Evolutionary conservation across 2,113 vertebrate species (phyloP).

Genomic region (Dascyllus trimaculatus): DNA sequence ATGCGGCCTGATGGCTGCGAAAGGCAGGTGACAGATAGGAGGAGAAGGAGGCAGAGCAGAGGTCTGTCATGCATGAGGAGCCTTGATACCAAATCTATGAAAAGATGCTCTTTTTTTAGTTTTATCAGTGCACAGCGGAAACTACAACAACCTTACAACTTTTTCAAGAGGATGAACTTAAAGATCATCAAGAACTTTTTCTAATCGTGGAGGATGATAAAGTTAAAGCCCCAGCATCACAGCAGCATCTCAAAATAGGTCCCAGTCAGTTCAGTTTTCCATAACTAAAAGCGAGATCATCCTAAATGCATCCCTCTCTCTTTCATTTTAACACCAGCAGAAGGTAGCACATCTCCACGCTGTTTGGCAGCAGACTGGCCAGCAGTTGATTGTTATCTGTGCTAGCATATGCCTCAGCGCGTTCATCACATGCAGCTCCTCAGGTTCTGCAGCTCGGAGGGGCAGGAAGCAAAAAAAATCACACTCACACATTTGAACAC

Average conservation of each 20-base stretch:
- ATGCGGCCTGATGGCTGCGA: conserved; percentile 23
- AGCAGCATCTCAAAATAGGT: neutral
- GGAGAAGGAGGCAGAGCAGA: neutral
- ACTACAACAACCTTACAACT: neutral
- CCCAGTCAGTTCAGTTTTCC: neutral
- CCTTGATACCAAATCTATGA: neutral
- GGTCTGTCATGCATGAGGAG: neutral
- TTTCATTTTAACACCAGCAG: conserved; percentile 23
- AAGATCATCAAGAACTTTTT: neutral
- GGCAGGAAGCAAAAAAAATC: neutral
- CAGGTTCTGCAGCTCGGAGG: conserved; percentile 53
- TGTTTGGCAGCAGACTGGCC: conserved; percentile 35
- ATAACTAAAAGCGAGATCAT: no score
- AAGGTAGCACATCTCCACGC: neutral
- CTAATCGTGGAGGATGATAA: neutral
- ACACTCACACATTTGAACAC: neutral
- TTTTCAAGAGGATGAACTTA: neutral
- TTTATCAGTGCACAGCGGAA: neutral
- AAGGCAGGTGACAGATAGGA: conserved; percentile 23
- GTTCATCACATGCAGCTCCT: conserved; percentile 56
- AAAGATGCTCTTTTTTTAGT: no score
- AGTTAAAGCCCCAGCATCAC: neutral
- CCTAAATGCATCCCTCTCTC: neutral
- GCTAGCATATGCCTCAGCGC: conserved; percentile 61
- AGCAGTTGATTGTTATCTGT: conserved; percentile 66